These are phyloP conservation scores for Calosoma granatense DNA, from an alignment of 1,140 invertebrate genomes.

Conservation along the genomic window DNA sequence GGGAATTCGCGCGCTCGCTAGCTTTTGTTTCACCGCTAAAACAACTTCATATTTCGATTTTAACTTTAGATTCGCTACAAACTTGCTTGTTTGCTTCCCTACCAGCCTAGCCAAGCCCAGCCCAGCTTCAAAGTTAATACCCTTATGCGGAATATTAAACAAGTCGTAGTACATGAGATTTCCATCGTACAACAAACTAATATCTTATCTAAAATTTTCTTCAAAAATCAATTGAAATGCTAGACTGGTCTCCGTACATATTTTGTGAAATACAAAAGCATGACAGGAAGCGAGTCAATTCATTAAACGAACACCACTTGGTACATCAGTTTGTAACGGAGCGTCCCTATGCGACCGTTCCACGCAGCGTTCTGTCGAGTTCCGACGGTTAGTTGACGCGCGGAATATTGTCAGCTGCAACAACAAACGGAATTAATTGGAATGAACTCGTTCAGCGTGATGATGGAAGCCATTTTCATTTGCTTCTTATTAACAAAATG, in stretches of 20 bases:
- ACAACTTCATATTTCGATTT: background rate
- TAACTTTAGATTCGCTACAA: background rate
- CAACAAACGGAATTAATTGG: constrained; percentile 4
- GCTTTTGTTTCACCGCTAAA: background rate
- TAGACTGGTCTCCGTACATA: no score
- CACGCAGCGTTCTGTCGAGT: background rate
- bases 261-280: background rate
- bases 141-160: no score
- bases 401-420: constrained; percentile 6
- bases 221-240: background rate
- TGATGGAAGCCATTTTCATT: constrained; percentile 1
- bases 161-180: no score
- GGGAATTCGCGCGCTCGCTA: background rate
- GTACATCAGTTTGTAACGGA: background rate
- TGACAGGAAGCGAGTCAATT: background rate
- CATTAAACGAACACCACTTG: background rate
- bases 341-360: background rate
- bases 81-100: background rate
- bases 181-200: no score
- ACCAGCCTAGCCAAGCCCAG: no score
- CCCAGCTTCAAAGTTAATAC: no score
- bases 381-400: background rate
- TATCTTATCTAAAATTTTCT: no score
- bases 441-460: background rate
- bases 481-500: constrained; percentile 8